These are phyloP conservation scores for Chymomyza costata DNA, from an alignment of 1,140 invertebrate genomes.

Conservation along the genomic window DNA sequence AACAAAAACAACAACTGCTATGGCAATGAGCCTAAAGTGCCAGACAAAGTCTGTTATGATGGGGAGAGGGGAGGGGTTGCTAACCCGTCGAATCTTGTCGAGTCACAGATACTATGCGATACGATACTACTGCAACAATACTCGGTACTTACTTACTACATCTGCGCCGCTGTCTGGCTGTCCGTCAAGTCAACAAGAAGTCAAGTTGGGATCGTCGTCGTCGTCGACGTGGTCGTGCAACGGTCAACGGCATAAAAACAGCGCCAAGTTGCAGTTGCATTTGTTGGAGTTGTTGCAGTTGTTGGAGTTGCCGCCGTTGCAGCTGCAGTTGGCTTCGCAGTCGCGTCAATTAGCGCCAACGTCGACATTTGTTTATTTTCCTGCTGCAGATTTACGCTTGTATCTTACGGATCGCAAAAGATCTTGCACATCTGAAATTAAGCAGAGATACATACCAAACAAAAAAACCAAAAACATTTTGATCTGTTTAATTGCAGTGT, in stretches of 20 bases:
- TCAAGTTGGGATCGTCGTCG: no score
- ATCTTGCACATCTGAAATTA: constrained; percentile 42
- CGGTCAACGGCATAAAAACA: constrained; percentile 25
- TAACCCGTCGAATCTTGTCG: no score
- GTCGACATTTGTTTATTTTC: constrained; percentile 59
- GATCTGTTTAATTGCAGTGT: constrained; percentile 64
- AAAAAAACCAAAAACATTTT: constrained; percentile 41
- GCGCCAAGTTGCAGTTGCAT: constrained; percentile 14
- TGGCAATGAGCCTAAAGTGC: no score
- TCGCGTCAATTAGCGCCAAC: constrained; percentile 60
- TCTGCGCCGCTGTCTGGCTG: no score
- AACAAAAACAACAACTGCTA: no score
- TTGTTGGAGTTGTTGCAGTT: constrained; percentile 23
- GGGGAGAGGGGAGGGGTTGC: no score
- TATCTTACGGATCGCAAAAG: constrained; percentile 1
- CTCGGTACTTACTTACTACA: no score
- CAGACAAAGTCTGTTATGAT: no score
- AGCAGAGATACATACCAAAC: constrained; percentile 35
- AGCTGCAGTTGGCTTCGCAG: constrained; percentile 2
- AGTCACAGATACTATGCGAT: no score
- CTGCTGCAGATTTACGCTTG: constrained; percentile 32
- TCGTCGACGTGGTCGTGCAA: no score
- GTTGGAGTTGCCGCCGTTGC: not conserved
- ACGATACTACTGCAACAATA: no score
- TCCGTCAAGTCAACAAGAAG: no score